Evolutionary conservation across 2,888 invertebrate genomes (phyloP).

Genomic region (Melanophora roralis): DNA sequence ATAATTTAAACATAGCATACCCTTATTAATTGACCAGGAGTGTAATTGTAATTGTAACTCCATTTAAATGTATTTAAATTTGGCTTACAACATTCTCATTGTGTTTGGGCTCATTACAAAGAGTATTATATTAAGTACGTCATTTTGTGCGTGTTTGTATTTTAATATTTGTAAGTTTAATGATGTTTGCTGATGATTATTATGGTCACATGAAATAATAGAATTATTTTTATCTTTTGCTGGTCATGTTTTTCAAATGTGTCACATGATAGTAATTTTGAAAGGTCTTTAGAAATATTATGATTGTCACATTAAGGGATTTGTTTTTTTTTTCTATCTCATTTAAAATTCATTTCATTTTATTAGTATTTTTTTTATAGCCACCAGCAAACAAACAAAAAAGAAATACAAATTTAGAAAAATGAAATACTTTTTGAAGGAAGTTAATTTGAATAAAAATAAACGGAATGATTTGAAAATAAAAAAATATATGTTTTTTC

Average conservation of each 20-base stretch:
- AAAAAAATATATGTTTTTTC: no score
- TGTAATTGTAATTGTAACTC: background rate
- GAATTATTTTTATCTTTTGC: slow-evolving; percentile 59
- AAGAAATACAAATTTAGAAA: no score
- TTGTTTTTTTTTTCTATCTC: slow-evolving; percentile 10
- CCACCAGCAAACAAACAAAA: no score
- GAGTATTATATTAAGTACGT: slow-evolving; percentile 16
- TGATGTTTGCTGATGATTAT: slow-evolving; percentile 53
- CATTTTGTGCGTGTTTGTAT: background rate
- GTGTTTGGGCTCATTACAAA: no score
- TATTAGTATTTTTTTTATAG: background rate
- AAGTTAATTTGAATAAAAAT: no score
- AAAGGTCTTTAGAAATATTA: slow-evolving; percentile 27
- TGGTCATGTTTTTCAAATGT: slow-evolving; percentile 53
- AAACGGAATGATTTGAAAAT: no score
- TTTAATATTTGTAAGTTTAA: slow-evolving; percentile 29
- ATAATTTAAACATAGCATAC: no score
- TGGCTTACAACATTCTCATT: slow-evolving; percentile 41
- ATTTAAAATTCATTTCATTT: slow-evolving; percentile 12
- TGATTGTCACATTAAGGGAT: slow-evolving; percentile 28
- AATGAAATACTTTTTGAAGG: no score
- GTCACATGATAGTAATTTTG: slow-evolving; percentile 43
- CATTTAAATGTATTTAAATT: background rate
- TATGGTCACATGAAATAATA: slow-evolving; percentile 56
- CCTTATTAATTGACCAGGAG: no score